phyloP scores from a whole-genome alignment of 64 coral and sea anemone species.

The Dendronephthya gigantea region DNA sequence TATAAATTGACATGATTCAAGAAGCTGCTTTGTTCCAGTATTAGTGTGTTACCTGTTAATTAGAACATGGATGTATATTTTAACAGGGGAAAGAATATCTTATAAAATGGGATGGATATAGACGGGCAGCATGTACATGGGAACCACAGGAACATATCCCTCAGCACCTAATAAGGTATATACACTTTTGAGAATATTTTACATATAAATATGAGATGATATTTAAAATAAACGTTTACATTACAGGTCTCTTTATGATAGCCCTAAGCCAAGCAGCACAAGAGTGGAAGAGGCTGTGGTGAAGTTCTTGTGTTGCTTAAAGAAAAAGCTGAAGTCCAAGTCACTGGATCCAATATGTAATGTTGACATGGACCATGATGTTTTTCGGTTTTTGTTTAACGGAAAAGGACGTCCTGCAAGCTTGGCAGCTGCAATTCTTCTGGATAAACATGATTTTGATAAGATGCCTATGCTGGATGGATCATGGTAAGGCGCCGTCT shows the following conservation, averaged over 20 bases:
- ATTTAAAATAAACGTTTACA: not conserved
- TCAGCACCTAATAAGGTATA: slow-evolving; percentile 4
- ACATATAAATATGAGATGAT: not conserved
- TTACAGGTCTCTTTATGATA: slow-evolving; percentile 3
- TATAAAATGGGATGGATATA: slow-evolving; percentile 10
- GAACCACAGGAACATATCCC: not conserved
- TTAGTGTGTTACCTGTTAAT: not conserved
- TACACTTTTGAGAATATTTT: not conserved
- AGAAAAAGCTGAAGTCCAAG: not conserved
- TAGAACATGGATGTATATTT: not conserved
- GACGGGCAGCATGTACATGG: not conserved
- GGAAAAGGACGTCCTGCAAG: not conserved
- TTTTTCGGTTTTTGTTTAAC: slow-evolving; percentile 11
- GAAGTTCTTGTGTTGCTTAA: not conserved
- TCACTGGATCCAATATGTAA: not conserved
- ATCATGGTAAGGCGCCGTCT: too few relatives aligned
- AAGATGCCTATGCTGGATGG: not conserved
- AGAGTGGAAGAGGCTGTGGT: not conserved
- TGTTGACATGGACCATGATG: not conserved
- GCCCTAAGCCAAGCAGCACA: not conserved
- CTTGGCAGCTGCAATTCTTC: not conserved
- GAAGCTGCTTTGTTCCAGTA: not conserved
- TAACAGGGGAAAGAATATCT: not conserved
- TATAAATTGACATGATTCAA: not conserved
- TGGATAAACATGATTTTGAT: not conserved